phyloP scores from a whole-genome alignment of 2,888 invertebrate species.

The Steinernema hermaphroditum region DNA sequence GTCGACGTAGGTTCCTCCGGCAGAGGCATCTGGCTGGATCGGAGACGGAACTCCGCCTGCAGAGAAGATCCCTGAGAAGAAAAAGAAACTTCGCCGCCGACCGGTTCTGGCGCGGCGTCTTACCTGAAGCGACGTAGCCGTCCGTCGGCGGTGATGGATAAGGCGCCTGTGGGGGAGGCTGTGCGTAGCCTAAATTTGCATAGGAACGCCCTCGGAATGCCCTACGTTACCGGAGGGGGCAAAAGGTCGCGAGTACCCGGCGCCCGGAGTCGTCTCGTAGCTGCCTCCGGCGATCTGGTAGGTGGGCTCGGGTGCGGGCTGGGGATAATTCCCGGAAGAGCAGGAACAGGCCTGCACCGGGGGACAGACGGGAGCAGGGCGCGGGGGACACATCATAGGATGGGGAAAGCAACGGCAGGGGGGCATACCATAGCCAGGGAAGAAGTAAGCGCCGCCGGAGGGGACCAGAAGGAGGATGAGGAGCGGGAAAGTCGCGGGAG shows the following conservation, averaged over 20 bases:
- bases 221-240: neutral
- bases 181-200: neutral
- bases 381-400: constrained; percentile 14
- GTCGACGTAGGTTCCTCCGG: constrained; percentile 2
- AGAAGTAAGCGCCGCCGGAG: constrained; percentile 1
- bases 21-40: constrained; percentile 5
- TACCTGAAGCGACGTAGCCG: constrained; percentile 11
- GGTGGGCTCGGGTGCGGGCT: neutral
- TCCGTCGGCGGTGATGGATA: constrained; percentile 10
- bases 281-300: constrained; percentile 14
- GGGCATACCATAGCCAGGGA: neutral
- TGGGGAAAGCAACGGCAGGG: constrained; percentile 16
- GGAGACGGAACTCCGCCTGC: constrained; percentile 13
- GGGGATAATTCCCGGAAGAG: neutral
- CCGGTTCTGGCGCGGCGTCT: neutral
- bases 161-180: neutral
- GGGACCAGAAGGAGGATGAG: neutral
- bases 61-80: neutral
- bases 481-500: neutral
- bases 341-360: neutral
- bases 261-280: neutral
- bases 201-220: neutral
- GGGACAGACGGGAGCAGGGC: neutral
- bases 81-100: constrained; percentile 8
- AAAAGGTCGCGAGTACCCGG: neutral